Evolutionary conservation across 2,113 vertebrate species (phyloP).

Genomic region (Stigmatopora nigra): DNA sequence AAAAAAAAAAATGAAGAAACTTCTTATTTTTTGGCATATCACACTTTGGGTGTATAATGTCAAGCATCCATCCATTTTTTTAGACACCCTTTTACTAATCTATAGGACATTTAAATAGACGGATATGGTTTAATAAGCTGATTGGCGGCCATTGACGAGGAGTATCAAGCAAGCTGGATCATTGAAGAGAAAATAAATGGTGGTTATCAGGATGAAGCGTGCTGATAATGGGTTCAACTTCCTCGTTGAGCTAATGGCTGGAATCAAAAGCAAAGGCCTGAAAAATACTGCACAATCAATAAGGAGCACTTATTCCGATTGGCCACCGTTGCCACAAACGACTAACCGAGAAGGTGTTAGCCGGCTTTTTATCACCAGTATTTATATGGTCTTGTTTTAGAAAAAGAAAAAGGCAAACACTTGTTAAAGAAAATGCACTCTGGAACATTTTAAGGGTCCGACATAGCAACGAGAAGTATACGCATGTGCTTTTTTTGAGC

Average conservation of each 20-base stretch:
- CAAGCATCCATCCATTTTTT: constrained; percentile 18
- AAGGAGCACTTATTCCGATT: constrained; percentile 67
- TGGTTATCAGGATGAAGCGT: constrained; percentile 50
- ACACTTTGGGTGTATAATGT: constrained; percentile 48
- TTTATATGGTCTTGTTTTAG: constrained; percentile 32
- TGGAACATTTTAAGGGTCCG: neutral
- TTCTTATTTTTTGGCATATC: constrained; percentile 52
- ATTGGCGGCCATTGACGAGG: neutral
- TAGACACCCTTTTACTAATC: no score
- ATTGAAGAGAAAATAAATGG: constrained; percentile 42
- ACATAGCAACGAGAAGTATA: neutral
- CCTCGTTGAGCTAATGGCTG: constrained; percentile 55
- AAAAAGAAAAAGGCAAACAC: constrained; percentile 8
- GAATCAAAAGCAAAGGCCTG: constrained; percentile 55
- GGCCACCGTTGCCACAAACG: constrained; percentile 47
- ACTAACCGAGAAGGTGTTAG: constrained; percentile 37
- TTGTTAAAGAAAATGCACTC: constrained; percentile 18
- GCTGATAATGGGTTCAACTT: constrained; percentile 57
- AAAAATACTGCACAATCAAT: constrained; percentile 57
- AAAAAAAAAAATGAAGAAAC: constrained; percentile 36
- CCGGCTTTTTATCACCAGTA: constrained; percentile 29
- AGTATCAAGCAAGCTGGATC: constrained; percentile 16
- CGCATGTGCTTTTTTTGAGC: neutral
- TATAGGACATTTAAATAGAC: no score
- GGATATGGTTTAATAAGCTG: neutral